These are phyloP conservation scores for Coecobrya sp. DNA, from an alignment of 2,888 invertebrate genomes.

Conservation along the genomic window DNA sequence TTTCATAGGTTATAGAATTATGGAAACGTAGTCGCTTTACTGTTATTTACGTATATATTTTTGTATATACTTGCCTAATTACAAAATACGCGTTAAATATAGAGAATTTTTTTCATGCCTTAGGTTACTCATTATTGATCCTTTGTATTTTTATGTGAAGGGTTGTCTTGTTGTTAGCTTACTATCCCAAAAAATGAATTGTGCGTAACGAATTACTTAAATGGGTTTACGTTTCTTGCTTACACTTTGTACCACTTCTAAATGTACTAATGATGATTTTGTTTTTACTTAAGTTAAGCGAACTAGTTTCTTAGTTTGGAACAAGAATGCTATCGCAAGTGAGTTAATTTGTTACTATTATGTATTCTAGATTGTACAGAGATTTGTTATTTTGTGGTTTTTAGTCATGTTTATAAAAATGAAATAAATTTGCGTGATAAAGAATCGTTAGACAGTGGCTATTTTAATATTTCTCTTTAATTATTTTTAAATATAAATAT, in stretches of 20 bases:
- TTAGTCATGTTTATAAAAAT: neutral
- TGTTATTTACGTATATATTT: slow-evolving; percentile 51
- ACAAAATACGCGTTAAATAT: neutral
- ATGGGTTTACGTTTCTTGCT: too few relatives aligned
- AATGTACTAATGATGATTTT: too few relatives aligned
- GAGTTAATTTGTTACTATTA: too few relatives aligned
- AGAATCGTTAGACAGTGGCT: neutral
- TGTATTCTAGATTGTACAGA: slow-evolving; percentile 31
- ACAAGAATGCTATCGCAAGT: too few relatives aligned
- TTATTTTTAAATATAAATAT: neutral
- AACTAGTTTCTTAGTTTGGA: neutral
- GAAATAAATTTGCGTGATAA: slow-evolving; percentile 18
- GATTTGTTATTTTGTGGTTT: slow-evolving; percentile 43
- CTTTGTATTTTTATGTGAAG: too few relatives aligned
- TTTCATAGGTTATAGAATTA: slow-evolving; percentile 33
- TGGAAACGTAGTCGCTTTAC: slow-evolving; percentile 12
- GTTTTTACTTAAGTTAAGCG: neutral
- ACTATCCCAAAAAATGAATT: too few relatives aligned
- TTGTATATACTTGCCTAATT: slow-evolving; percentile 58
- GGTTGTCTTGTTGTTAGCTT: too few relatives aligned
- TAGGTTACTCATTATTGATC: neutral
- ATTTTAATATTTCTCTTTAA: neutral
- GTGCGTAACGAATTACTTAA: too few relatives aligned
- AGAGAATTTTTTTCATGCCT: too few relatives aligned
- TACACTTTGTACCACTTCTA: too few relatives aligned